Conservation (phyloP, 64 coral and sea anemone genomes). For the Montipora efflorescens region DNA sequence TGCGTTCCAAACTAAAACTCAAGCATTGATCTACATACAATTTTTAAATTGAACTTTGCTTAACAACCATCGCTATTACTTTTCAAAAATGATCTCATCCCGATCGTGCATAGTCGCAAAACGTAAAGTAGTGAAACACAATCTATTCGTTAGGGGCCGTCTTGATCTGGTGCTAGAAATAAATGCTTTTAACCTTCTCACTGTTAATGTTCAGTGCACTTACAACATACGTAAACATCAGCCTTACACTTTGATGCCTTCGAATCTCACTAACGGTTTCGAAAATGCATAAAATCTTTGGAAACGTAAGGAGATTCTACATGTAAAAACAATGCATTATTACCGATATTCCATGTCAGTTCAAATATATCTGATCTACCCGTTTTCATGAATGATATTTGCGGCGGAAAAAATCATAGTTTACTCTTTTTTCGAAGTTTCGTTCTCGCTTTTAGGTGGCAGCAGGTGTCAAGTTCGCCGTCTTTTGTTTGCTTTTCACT, state of each 20-base stretch:
- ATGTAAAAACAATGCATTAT: neutral
- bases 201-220: neutral
- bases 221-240: neutral
- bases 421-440: neutral
- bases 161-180: neutral
- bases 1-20: neutral
- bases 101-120: too few species aligned
- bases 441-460: slow-evolving; percentile 5
- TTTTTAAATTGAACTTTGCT: neutral
- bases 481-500: neutral
- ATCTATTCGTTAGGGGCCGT: neutral
- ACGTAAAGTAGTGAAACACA: too few species aligned
- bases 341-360: neutral
- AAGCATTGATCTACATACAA: neutral
- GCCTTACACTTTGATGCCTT: neutral
- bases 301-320: neutral
- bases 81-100: neutral
- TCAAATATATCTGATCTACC: too few species aligned
- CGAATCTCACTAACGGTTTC: neutral
- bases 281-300: neutral
- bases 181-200: neutral
- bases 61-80: neutral
- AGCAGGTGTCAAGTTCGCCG: slow-evolving; percentile 4
- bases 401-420: too few species aligned
- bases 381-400: too few species aligned